Percentiles rank a stretch among this genome's conserved stretches.
Conservation (phyloP, 1,140 invertebrate genomes). For the Bemisia tabaci region DNA sequence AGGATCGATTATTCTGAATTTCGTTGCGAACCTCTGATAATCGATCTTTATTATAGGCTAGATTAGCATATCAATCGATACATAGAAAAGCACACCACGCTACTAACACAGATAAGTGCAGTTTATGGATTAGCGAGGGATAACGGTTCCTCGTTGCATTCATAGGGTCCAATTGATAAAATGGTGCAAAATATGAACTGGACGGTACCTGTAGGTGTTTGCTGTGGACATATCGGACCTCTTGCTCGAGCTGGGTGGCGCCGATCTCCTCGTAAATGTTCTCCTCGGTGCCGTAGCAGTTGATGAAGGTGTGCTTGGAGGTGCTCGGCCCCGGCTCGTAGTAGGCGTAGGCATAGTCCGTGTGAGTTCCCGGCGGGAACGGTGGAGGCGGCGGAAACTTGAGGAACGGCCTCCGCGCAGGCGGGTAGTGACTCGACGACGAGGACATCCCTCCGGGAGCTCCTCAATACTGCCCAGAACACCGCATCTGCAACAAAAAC, state of each 20-base stretch:
- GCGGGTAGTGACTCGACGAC: not conserved
- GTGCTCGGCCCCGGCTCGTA: constrained; percentile 37
- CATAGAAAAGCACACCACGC: no score
- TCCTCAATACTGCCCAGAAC: not conserved
- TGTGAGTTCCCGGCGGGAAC: constrained; percentile 21
- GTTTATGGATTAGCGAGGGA: no score
- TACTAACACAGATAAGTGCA: no score
- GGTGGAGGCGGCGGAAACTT: constrained; percentile 18
- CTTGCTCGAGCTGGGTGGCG: constrained; percentile 54
- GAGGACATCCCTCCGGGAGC: not conserved
- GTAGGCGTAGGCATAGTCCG: constrained; percentile 64
- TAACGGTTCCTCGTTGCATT: no score
- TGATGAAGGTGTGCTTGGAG: constrained; percentile 41
- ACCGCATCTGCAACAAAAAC: not conserved
- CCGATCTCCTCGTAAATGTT: constrained; percentile 81
- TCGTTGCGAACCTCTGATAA: no score
- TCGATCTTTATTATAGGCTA: no score
- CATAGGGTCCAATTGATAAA: no score
- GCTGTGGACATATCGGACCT: constrained; percentile 39
- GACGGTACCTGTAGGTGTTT: constrained; percentile 25
- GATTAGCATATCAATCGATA: no score
- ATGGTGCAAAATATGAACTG: no score
- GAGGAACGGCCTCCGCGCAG: not conserved
- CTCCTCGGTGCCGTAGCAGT: constrained; percentile 64
- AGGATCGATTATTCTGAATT: no score